Percentiles rank a stretch among this genome's conserved stretches.
Conservation (phyloP, 2,888 invertebrate genomes). For the Cosmia pyralina region DNA sequence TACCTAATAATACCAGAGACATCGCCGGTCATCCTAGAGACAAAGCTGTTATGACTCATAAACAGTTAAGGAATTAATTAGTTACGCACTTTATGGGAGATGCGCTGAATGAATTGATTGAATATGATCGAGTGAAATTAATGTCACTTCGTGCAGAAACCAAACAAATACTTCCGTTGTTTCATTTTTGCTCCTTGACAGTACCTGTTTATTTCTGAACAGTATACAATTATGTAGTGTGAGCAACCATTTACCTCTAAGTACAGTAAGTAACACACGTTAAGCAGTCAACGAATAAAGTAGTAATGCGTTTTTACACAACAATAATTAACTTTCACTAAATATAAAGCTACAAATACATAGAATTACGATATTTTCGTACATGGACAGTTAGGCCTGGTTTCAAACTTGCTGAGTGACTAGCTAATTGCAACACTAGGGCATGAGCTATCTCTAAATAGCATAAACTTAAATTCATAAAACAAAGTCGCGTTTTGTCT, state of each 20-base stretch:
- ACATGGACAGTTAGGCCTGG: neutral
- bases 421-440: neutral
- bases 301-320: slow-evolving; percentile 27
- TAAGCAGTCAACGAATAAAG: slow-evolving; percentile 39
- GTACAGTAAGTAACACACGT: slow-evolving; percentile 53
- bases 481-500: neutral
- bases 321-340: slow-evolving; percentile 14
- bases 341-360: slow-evolving; percentile 37
- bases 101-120: too few relatives aligned
- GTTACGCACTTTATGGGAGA: too few relatives aligned
- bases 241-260: slow-evolving; percentile 43
- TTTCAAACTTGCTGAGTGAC: neutral
- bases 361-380: neutral
- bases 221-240: neutral
- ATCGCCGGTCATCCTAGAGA: neutral
- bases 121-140: too few relatives aligned
- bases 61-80: neutral
- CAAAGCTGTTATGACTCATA: neutral
- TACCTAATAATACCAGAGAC: neutral
- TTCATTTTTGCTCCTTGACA: neutral
- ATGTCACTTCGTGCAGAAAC: too few relatives aligned
- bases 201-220: neutral
- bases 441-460: neutral
- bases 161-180: too few relatives aligned
- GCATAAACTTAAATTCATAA: neutral